These are phyloP conservation scores for Carcharodon carcharias DNA, from an alignment of 2,797 vertebrate species.

Conservation along the genomic window DNA sequence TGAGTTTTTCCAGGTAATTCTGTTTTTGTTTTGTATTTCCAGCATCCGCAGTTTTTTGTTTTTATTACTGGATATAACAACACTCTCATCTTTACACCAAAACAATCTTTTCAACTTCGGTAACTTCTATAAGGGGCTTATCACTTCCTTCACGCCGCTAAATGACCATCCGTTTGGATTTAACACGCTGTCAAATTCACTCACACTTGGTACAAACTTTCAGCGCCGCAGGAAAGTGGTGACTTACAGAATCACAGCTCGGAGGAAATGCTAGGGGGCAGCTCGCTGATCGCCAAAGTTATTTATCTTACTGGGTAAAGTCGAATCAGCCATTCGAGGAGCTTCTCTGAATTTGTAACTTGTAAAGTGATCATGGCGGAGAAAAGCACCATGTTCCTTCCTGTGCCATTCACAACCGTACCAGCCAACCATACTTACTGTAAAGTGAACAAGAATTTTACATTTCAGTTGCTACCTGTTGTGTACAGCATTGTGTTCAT, in stretches of 20 bases:
- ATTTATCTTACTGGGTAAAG: background rate
- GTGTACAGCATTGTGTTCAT: constrained; percentile 59
- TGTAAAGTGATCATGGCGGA: background rate
- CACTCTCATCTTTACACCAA: too few species aligned
- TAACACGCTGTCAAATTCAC: background rate
- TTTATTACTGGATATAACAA: too few species aligned
- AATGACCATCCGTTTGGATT: background rate
- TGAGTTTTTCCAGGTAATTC: too few species aligned
- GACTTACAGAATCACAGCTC: background rate
- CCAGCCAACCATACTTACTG: background rate
- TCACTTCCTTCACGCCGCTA: background rate
- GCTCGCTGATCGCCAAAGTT: background rate
- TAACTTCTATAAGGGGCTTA: too few species aligned
- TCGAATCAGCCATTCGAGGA: background rate
- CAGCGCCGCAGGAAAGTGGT: background rate
- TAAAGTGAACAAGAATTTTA: constrained; percentile 51
- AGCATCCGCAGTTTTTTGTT: too few species aligned
- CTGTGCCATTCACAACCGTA: background rate
- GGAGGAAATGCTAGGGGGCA: background rate
- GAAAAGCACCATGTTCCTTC: background rate
- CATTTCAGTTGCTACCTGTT: constrained; percentile 54
- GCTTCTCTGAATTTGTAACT: background rate
- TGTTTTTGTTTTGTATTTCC: too few species aligned
- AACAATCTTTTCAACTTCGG: too few species aligned
- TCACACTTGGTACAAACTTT: background rate